phyloP scores from a whole-genome alignment of 2,113 vertebrate species.

The Macrotis lagotis region DNA sequence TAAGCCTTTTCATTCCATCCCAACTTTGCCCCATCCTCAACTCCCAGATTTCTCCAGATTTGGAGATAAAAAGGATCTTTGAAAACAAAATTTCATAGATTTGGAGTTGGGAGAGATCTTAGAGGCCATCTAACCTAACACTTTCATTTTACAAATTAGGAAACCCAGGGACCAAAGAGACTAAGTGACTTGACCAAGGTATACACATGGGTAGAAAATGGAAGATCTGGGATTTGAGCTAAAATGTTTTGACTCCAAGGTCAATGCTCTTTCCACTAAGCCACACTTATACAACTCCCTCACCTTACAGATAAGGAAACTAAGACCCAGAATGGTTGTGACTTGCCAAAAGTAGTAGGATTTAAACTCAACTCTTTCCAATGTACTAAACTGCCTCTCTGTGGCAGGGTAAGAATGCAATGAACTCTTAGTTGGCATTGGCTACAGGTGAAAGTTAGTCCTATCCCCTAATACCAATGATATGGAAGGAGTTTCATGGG shows the following conservation, averaged over 20 bases:
- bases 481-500: background rate
- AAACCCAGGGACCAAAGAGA: conserved; percentile 23
- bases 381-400: background rate
- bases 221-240: background rate
- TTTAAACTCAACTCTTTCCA: background rate
- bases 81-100: background rate
- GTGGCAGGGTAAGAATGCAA: background rate
- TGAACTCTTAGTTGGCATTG: background rate
- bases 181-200: conserved; percentile 29
- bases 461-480: background rate
- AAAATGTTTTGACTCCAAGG: background rate
- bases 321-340: background rate
- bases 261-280: background rate
- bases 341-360: background rate
- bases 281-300: background rate
- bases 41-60: background rate
- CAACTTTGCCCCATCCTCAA: background rate
- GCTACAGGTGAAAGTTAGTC: background rate
- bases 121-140: background rate
- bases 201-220: conserved; percentile 6
- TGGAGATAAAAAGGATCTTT: background rate
- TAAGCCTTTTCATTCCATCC: background rate
- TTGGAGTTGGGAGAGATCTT: background rate
- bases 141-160: conserved; percentile 2
- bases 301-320: background rate